These are phyloP conservation scores for Pantherophis vulpinus DNA, from an alignment of 2,797 vertebrate genomes.

Conservation along the genomic window DNA sequence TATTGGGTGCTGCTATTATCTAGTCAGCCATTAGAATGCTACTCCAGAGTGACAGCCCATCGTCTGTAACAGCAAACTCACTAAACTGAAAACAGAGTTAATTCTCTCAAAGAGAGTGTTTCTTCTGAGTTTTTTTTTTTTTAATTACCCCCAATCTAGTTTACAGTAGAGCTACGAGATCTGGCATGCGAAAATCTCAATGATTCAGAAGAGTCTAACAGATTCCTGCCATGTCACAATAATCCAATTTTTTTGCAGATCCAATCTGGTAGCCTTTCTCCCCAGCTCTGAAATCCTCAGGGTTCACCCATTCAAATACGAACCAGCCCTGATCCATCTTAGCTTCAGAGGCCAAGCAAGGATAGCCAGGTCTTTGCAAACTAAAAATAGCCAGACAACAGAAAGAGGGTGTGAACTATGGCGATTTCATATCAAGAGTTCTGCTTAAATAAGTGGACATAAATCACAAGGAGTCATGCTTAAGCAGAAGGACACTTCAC, in stretches of 20 bases:
- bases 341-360: not conserved
- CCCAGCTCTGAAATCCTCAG: not conserved
- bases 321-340: not conserved
- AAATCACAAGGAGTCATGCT: not conserved
- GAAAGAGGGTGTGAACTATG: not conserved
- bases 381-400: not conserved
- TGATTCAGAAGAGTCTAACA: not conserved
- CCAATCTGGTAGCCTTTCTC: not conserved
- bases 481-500: not conserved
- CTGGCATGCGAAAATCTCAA: not conserved
- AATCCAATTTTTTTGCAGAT: not conserved
- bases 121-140: not conserved
- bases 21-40: constrained; percentile 18
- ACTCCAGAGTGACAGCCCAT: not conserved
- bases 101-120: not conserved
- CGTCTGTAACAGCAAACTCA: not conserved
- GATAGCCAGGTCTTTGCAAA: not conserved
- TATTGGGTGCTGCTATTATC: not conserved
- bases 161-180: not conserved
- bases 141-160: not conserved
- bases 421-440: not conserved
- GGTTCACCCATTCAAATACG: not conserved
- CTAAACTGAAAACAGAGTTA: not conserved
- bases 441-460: not conserved
- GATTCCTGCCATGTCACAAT: not conserved